phyloP scores from a whole-genome alignment of 2,888 invertebrate species.

The Eurytoma californica region DNA sequence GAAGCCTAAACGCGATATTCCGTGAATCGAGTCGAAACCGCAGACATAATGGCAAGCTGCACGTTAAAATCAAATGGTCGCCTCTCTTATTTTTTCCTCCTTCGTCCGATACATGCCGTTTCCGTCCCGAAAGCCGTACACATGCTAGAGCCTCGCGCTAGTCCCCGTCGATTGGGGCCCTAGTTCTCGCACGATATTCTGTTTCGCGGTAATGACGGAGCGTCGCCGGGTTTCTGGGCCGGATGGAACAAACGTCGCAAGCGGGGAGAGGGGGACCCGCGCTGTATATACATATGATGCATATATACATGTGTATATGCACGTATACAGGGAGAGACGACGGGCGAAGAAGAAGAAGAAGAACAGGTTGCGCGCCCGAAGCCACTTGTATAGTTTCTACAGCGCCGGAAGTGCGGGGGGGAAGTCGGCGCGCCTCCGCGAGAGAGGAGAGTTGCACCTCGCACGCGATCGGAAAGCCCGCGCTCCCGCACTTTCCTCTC shows the following conservation, averaged over 20 bases:
- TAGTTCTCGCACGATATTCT: conserved; percentile 10
- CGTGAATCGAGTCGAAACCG: conserved; percentile 21
- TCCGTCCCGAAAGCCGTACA: neutral
- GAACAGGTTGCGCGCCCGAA: conserved; percentile 45
- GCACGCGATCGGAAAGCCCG: conserved; percentile 40
- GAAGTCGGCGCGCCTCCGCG: neutral
- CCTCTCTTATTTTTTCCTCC: neutral
- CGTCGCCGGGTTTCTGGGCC: conserved; percentile 26
- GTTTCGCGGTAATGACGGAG: conserved; percentile 34
- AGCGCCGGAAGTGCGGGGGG: conserved; percentile 44
- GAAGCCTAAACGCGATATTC: conserved; percentile 27
- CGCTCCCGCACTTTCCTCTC: conserved; percentile 32
- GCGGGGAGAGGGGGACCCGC: neutral
- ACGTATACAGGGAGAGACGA: neutral
- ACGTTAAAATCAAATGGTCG: neutral
- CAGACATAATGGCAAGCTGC: conserved; percentile 17
- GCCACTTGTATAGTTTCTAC: conserved; percentile 43
- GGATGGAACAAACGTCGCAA: conserved; percentile 32
- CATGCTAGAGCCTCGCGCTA: neutral
- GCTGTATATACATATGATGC: no score
- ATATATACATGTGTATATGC: no score
- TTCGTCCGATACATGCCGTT: conserved; percentile 16
- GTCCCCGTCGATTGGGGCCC: neutral
- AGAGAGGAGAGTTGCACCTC: neutral
- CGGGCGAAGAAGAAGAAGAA: conserved; percentile 20